Evolutionary conservation across 2,113 vertebrate species (phyloP).

Genomic region (Siphamia tubifer): DNA sequence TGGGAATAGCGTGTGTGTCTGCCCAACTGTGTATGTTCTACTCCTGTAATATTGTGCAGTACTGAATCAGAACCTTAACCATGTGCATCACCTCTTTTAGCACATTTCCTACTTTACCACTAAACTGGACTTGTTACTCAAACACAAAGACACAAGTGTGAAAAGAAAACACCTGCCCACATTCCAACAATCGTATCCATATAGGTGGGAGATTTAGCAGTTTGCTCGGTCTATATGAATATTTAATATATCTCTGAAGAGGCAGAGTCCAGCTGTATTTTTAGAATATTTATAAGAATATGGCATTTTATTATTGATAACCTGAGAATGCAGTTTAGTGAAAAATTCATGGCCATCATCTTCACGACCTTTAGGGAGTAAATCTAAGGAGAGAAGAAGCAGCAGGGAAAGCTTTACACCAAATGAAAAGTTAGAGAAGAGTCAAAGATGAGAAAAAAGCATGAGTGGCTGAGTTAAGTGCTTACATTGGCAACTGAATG

Average conservation of each 20-base stretch:
- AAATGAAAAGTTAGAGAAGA: conserved; percentile 21
- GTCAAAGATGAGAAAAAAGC: conserved; percentile 3
- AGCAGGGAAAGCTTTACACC: conserved; percentile 16
- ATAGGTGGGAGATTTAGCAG: conserved; percentile 46
- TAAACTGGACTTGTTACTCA: conserved; percentile 7
- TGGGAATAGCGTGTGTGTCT: conserved; percentile 4
- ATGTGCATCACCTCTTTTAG: conserved; percentile 34
- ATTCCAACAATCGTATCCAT: conserved; percentile 21
- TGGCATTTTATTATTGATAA: conserved; percentile 82
- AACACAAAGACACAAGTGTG: conserved; percentile 19
- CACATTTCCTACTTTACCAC: conserved; percentile 22
- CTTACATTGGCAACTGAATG: neutral
- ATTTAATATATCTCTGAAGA: conserved; percentile 62
- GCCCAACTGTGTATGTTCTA: conserved; percentile 16
- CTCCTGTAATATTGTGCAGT: conserved; percentile 13
- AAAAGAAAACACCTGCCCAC: conserved; percentile 37
- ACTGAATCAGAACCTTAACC: conserved; percentile 43
- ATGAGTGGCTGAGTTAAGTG: neutral
- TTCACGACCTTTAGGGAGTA: conserved; percentile 52
- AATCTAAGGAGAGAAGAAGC: conserved; percentile 48
- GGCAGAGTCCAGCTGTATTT: conserved; percentile 74
- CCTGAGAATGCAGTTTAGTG: conserved; percentile 76
- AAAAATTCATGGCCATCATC: conserved; percentile 76
- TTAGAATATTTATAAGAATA: conserved; percentile 81
- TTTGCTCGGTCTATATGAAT: conserved; percentile 70